phyloP scores from a whole-genome alignment of 2,113 vertebrate genomes.

The Cygnus atratus region DNA sequence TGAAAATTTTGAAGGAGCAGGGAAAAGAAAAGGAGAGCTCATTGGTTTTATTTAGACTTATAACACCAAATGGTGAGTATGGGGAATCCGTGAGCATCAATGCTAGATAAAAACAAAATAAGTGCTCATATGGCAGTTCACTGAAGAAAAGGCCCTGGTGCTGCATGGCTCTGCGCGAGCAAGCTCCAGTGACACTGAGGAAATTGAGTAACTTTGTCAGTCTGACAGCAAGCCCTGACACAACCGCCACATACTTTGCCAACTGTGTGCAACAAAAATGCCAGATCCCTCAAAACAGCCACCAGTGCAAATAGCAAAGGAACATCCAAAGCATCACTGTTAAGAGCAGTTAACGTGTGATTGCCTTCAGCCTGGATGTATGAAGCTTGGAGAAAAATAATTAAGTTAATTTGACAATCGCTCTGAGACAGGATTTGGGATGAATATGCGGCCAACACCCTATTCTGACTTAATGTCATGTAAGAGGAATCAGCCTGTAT shows the following conservation, averaged over 20 bases:
- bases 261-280: not conserved
- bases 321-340: not conserved
- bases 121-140: not conserved
- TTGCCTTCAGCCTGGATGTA: not conserved
- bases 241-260: rapidly evolving
- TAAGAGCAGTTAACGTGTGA: not conserved
- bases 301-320: rapidly evolving
- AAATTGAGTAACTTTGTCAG: not conserved
- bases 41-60: not conserved
- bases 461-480: not conserved
- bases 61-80: not conserved
- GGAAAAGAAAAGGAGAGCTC: not conserved
- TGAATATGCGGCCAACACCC: not conserved
- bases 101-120: not conserved
- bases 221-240: not conserved
- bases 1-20: not conserved
- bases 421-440: not conserved
- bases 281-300: not conserved
- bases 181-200: rapidly evolving
- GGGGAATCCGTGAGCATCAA: not conserved
- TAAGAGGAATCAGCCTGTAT: not conserved
- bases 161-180: not conserved
- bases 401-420: not conserved
- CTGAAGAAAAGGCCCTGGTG: not conserved
- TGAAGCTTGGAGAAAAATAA: not conserved